These are phyloP conservation scores for Adelognathus sp. DNA, from an alignment of 2,888 invertebrate genomes.

Conservation along the genomic window DNA sequence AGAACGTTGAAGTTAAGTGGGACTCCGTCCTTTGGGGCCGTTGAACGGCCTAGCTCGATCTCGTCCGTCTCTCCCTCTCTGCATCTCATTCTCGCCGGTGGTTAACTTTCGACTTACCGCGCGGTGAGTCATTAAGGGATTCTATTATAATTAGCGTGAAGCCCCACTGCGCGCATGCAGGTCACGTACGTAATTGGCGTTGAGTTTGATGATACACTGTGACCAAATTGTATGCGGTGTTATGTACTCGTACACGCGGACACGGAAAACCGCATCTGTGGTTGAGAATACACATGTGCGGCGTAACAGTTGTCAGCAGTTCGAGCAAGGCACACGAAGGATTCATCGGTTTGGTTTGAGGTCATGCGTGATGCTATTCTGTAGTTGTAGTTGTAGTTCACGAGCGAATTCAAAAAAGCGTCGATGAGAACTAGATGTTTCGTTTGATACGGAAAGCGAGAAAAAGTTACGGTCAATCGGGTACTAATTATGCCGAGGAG, in stretches of 20 bases:
- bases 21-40: conserved; percentile 60
- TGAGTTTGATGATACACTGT: conserved; percentile 4
- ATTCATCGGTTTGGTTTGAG: no score
- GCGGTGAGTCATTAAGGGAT: conserved; percentile 66
- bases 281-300: conserved; percentile 4
- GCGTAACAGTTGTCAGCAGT: no score
- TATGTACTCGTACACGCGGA: conserved; percentile 56
- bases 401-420: no score
- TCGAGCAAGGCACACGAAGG: no score
- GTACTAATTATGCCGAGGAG: conserved; percentile 54
- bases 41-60: conserved; percentile 60
- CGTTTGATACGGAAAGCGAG: neutral
- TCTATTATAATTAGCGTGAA: conserved; percentile 69
- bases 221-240: conserved; percentile 60
- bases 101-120: conserved; percentile 2
- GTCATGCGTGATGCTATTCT: no score
- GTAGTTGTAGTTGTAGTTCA: no score
- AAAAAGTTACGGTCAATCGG: conserved; percentile 46
- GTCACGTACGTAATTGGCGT: conserved; percentile 66
- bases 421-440: no score
- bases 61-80: conserved; percentile 48
- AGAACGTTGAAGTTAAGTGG: conserved; percentile 40
- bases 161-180: conserved; percentile 60
- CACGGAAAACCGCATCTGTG: neutral
- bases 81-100: conserved; percentile 5